Percentiles rank a stretch among this genome's conserved stretches.
Evolutionary conservation across 2,797 vertebrate species (phyloP).

Genomic region (Mus minutoides): DNA sequence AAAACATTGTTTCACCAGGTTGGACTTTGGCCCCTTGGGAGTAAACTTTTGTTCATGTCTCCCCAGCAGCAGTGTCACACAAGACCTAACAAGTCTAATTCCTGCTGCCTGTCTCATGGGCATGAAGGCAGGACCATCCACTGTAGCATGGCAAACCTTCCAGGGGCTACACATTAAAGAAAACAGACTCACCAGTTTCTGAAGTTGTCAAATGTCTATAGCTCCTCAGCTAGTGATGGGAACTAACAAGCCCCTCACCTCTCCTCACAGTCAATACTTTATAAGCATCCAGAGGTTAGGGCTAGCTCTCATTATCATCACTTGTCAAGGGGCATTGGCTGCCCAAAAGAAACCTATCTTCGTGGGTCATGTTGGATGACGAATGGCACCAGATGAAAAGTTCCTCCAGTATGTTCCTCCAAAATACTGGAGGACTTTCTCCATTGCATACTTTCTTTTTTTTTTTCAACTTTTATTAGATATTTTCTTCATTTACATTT

Average conservation of each 20-base stretch:
- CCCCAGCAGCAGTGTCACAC: not conserved
- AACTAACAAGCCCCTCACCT: not conserved
- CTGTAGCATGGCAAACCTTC: no score
- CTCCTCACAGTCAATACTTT: not conserved
- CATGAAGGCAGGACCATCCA: no score
- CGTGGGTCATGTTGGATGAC: not conserved
- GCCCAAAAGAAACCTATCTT: not conserved
- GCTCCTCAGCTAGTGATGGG: not conserved
- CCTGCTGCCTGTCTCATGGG: not conserved
- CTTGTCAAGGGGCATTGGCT: not conserved
- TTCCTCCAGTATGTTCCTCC: no score
- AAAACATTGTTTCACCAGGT: not conserved
- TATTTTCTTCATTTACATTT: no score
- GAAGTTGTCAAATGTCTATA: not conserved
- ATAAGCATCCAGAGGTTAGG: not conserved
- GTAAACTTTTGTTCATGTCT: not conserved
- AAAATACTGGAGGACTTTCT: rapidly evolving
- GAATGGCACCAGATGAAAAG: not conserved
- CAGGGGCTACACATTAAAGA: no score
- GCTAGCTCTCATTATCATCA: not conserved
- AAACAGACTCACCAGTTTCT: not conserved
- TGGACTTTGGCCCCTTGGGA: not conserved
- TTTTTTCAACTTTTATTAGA: no score
- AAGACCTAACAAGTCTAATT: not conserved
- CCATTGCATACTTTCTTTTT: not conserved